Evolutionary conservation across 2,888 invertebrate species (phyloP), one percentile per base, ranked within the genome.

Genomic region (Protodeltote pygarga): DNA sequence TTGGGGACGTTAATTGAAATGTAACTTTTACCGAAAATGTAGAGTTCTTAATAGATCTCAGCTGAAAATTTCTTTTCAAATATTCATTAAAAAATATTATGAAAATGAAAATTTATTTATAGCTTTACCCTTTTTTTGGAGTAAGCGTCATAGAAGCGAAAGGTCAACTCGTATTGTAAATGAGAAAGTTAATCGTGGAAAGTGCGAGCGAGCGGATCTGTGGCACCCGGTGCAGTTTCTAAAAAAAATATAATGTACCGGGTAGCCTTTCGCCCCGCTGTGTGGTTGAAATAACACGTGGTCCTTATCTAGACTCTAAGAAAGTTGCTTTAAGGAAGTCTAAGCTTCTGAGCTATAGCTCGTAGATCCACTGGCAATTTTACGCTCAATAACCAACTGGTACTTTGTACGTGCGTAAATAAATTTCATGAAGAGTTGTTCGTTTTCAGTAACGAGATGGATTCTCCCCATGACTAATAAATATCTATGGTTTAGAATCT

Each of bases 171-270:
- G 80, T 81, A 86, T 88, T 87, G 86, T 85, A 81, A 87, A 87
- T 83, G 87, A 88, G 91, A 91, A 91, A 90, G 91, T 91, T 89
- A 85, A 89, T 89, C 85, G 85, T 85, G 88, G 89, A 91, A 90
- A 91, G 91, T 89, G 83, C 76, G 83, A 78, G 80, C 81, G 79
- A 78, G 73, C 79, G 81, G 81, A 83, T 84, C 82, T 79, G 79
- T 69, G 75, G 81, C 81, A 79, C 79, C 82, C 69, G 77, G 76
- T 80, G 77, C 78, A 74, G 76, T 85, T 85, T 85, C 82, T 81
- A 85, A 83, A 83, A 80, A 78, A 76, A 73, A 70, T 71, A 73
- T 68, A 70, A 24, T 57, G 27, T 53, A 38, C 65, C 60, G 48
- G 58, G 60, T 54, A 65, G 66, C 69, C 66, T 72, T 72, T 73